A percentile compares a stretch with the other conserved stretches of the same genome.
These are phyloP conservation scores for Lamproptera curius DNA, from an alignment of 2,888 invertebrate species.

Conservation along the genomic window DNA sequence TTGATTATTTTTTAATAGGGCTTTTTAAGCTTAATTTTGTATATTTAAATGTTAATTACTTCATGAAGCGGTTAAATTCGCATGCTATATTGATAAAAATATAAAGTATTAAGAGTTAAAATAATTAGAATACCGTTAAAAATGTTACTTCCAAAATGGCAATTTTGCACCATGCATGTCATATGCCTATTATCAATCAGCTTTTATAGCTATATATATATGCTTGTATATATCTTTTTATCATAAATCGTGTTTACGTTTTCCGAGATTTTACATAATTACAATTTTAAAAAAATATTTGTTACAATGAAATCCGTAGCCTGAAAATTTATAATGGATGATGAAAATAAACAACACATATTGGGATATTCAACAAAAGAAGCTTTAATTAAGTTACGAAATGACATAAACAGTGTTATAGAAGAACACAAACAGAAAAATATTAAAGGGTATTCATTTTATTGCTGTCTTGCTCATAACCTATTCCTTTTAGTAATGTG, in stretches of 20 bases:
- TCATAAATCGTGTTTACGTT: constrained; percentile 12
- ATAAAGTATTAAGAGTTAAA: too few relatives aligned
- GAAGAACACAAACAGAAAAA: constrained; percentile 80
- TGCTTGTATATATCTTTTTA: too few relatives aligned
- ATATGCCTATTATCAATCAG: background rate
- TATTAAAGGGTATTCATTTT: constrained; percentile 52
- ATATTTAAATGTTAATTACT: too few relatives aligned
- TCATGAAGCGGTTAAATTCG: too few relatives aligned
- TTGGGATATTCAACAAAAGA: constrained; percentile 82
- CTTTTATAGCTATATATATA: background rate
- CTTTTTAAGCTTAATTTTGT: too few relatives aligned
- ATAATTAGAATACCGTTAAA: too few relatives aligned
- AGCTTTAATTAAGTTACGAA: constrained; percentile 83
- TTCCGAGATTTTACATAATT: constrained; percentile 15
- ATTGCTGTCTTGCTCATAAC: background rate
- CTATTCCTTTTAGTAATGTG: too few relatives aligned
- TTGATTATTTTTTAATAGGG: too few relatives aligned
- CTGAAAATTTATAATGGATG: constrained; percentile 43
- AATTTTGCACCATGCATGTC: background rate
- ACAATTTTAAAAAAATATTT: constrained; percentile 8
- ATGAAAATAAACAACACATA: constrained; percentile 47
- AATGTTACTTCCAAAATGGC: too few relatives aligned
- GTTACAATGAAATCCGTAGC: background rate
- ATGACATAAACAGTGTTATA: constrained; percentile 82
- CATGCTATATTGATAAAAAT: too few relatives aligned